Percentiles rank a stretch among this genome's conserved stretches.
These are phyloP conservation scores for Eurypyga helias DNA, from an alignment of 2,113 vertebrate genomes.

Conservation along the genomic window DNA sequence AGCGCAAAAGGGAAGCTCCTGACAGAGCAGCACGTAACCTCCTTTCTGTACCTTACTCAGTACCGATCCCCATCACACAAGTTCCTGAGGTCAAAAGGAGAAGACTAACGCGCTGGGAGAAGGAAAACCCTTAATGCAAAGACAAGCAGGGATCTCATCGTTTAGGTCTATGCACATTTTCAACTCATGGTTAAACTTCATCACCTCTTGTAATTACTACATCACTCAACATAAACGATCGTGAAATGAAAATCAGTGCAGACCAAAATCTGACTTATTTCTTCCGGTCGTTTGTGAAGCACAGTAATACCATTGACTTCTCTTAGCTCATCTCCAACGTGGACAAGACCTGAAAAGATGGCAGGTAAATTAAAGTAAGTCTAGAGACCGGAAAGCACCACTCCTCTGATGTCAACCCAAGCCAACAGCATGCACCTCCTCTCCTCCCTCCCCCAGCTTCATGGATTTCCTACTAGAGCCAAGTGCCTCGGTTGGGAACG, in stretches of 20 bases:
- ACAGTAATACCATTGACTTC: constrained; percentile 93
- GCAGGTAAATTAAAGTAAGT: constrained; percentile 4
- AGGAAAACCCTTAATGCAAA: constrained; percentile 13
- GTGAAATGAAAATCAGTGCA: constrained; percentile 28
- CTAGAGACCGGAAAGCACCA: neutral
- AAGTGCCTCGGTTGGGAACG: neutral
- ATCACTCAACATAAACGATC: neutral
- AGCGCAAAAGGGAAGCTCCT: neutral
- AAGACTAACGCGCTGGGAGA: neutral
- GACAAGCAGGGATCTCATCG: neutral
- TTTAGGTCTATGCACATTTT: neutral
- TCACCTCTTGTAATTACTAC: constrained; percentile 1
- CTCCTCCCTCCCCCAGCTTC: neutral
- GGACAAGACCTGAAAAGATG: constrained; percentile 86
- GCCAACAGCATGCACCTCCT: neutral
- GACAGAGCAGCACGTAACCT: neutral
- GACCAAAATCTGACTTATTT: constrained; percentile 97
- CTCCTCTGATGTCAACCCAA: neutral
- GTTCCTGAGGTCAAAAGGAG: constrained; percentile 38
- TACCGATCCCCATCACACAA: neutral
- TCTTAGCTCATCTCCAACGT: constrained; percentile 92
- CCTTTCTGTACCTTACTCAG: neutral
- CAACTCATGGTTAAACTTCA: neutral
- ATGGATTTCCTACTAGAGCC: neutral
- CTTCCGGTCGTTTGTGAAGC: constrained; percentile 90